Base-by-base conservation (phyloP, 1,140 invertebrate species). In the Cydia strobilella region DNA sequence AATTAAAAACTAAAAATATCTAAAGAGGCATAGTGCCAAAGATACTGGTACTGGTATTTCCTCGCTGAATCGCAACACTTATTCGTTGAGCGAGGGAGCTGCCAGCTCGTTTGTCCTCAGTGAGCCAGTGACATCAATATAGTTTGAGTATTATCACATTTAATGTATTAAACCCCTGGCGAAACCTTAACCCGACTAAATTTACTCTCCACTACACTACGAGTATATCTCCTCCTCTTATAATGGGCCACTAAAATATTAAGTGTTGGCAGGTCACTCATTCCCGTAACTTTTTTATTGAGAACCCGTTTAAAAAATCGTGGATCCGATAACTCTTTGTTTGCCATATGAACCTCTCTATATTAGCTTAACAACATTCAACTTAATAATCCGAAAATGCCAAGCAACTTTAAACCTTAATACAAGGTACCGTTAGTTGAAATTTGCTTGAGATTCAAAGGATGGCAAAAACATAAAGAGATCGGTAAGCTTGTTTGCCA, bases 271-370 rank as follows among this genome's bases (percentile, higher is more conserved):
- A 78, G 80, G 76, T 81, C 80, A 83, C 74, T 76, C 76, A 72
- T 81, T 74, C 77, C 63, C 74, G 27, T 80, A 80, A 84, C 83
- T 85, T 83, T 25, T 74, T 74, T 65, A 62, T 72, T 73, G 73
- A 31, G 77, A 80, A 78, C 74, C 72, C 78, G 77, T 77, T 76
- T 76, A 80, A 84, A 85, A 77, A 84, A 81, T 84, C 84, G 84
- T 85, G 84, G 76, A 84, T 84, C 84, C 72, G 84, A 85, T 85
- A 85, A 82, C 77, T 82, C 74, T 79, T 75, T 78, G 77, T 79
- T 80, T 77, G 74, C 77, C 74, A 74, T 75, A 77, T 25, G 54
- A 72, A 77, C 77, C 77, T 75, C 81, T 79, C 80, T 76, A 77
- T 84, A 82, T 82, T 80, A 76, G 77, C 81, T 82, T 78, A 79